Evolutionary conservation across 2,888 invertebrate genomes (phyloP).

Genomic region (Hyposoter dolosus): DNA sequence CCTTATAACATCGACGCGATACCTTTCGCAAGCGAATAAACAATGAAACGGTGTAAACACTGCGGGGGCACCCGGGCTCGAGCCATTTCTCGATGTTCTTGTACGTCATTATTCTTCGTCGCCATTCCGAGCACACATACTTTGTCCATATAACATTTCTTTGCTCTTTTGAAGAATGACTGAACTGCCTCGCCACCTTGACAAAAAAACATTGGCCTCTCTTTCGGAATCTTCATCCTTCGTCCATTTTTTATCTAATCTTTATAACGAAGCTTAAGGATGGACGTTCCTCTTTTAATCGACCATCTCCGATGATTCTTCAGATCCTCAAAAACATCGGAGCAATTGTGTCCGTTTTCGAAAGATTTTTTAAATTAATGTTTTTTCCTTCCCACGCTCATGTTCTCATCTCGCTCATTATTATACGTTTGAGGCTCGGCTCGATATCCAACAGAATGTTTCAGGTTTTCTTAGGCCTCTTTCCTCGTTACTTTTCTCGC

Average conservation of each 20-base stretch:
- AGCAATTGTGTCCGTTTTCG: slow-evolving; percentile 24
- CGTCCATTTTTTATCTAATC: slow-evolving; percentile 57
- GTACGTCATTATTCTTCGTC: slow-evolving; percentile 40
- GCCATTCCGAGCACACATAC: slow-evolving; percentile 8
- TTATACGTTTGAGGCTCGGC: slow-evolving; percentile 7
- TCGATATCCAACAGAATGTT: slow-evolving; percentile 43
- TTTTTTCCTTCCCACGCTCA: slow-evolving; percentile 66
- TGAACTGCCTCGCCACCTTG: slow-evolving; percentile 6
- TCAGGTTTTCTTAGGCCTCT: slow-evolving; percentile 52
- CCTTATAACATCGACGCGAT: slow-evolving; percentile 49
- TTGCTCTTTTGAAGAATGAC: slow-evolving; percentile 34
- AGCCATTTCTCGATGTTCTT: slow-evolving; percentile 45
- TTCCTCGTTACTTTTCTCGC: slow-evolving; percentile 26
- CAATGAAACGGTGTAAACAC: slow-evolving; percentile 70
- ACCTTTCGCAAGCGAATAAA: slow-evolving; percentile 60
- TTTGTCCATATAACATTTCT: slow-evolving; percentile 10
- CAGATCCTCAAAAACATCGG: slow-evolving; percentile 1
- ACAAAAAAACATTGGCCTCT: neutral
- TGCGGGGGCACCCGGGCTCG: slow-evolving; percentile 70
- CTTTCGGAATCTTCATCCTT: slow-evolving; percentile 19
- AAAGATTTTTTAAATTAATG: slow-evolving; percentile 45
- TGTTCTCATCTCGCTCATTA: slow-evolving; percentile 55
- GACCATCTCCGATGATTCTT: slow-evolving; percentile 37
- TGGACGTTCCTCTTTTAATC: slow-evolving; percentile 37
- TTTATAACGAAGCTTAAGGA: neutral